Evolutionary conservation across 2,888 invertebrate species (phyloP).

Genomic region (Mellilla xanthometata): DNA sequence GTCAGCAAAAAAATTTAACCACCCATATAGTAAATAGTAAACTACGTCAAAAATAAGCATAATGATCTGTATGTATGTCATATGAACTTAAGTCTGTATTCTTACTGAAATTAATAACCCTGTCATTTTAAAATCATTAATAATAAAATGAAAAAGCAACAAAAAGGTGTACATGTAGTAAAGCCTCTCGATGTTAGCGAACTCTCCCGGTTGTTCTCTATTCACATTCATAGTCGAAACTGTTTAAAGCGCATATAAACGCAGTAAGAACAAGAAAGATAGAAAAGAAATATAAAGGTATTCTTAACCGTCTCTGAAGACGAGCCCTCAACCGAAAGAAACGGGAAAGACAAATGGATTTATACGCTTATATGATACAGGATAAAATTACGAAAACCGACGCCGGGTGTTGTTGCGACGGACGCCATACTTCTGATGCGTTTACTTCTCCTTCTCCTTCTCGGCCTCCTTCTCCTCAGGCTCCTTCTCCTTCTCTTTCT

Average conservation of each 20-base stretch:
- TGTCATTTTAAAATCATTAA: too few species aligned
- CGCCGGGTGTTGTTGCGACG: conserved; percentile 45
- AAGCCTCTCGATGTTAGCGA: too few species aligned
- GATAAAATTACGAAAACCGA: conserved; percentile 60
- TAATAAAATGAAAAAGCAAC: too few species aligned
- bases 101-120: too few species aligned
- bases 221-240: conserved; percentile 35
- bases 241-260: conserved; percentile 45
- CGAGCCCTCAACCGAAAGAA: conserved; percentile 54
- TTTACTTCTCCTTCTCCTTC: conserved; percentile 62
- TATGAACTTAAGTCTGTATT: too few species aligned
- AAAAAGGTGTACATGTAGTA: too few species aligned
- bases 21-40: too few species aligned
- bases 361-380: conserved; percentile 72
- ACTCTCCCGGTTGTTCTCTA: too few species aligned
- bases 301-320: conserved; percentile 42
- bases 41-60: too few species aligned
- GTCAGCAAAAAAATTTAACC: too few species aligned
- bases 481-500: conserved; percentile 84
- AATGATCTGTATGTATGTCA: too few species aligned
- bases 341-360: conserved; percentile 81
- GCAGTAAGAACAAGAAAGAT: conserved; percentile 28
- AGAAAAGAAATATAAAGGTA: conserved; percentile 28
- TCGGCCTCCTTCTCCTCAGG: conserved; percentile 83
- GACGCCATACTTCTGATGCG: not conserved